phyloP scores from a whole-genome alignment of 2,797 vertebrate genomes.

The Anas flavirostris region DNA sequence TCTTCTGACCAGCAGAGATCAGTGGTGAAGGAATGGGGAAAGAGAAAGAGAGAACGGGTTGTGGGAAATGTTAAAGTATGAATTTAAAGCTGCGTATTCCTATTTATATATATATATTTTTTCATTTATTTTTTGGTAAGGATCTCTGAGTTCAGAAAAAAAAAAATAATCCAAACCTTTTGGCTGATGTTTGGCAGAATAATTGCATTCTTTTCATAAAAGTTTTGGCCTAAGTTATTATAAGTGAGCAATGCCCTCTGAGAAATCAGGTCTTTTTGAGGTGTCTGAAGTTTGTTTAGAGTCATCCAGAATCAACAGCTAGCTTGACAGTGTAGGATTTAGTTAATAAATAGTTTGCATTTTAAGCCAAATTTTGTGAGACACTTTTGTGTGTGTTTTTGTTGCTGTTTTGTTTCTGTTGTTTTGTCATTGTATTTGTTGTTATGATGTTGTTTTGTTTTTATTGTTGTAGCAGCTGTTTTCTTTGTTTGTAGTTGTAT shows the following conservation, averaged over 20 bases:
- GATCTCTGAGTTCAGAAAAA: neutral
- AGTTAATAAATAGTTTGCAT: neutral
- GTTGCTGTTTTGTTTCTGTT: neutral
- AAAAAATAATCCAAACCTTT: neutral
- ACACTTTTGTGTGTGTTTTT: neutral
- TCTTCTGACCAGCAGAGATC: conserved; percentile 62
- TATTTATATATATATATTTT: neutral
- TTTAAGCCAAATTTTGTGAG: neutral
- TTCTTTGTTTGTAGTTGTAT: neutral
- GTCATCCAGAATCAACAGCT: neutral
- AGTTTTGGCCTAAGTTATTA: neutral
- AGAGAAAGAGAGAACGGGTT: neutral
- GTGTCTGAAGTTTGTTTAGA: neutral
- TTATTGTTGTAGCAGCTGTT: neutral
- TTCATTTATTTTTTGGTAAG: neutral
- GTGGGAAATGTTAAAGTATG: neutral
- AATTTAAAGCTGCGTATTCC: neutral
- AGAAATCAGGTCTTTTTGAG: conserved; percentile 7
- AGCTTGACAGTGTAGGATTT: neutral
- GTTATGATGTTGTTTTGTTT: neutral
- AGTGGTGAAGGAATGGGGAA: neutral
- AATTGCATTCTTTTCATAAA: neutral
- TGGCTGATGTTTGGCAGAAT: neutral
- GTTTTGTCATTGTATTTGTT: neutral
- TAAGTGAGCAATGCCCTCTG: neutral